Conservation (phyloP, 2,113 vertebrate genomes). For the Potamarius usumacintae region DNA sequence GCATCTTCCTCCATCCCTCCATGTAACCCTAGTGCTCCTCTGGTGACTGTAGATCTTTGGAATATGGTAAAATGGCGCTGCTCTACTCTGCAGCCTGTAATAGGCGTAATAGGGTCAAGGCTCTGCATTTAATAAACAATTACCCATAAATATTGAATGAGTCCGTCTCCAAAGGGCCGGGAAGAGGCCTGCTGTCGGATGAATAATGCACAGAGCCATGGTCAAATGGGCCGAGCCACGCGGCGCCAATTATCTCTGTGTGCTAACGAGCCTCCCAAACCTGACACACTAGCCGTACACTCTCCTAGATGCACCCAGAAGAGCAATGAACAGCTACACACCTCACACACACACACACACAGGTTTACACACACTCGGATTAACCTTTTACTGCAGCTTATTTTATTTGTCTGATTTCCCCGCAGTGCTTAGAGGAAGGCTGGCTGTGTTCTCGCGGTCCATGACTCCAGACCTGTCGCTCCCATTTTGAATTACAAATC, state of each 20-base stretch:
- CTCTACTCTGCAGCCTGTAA: constrained; percentile 64
- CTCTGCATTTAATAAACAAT: constrained; percentile 83
- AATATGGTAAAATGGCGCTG: constrained; percentile 63
- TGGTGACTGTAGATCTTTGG: constrained; percentile 65
- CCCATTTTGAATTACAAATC: constrained; percentile 91
- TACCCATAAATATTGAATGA: constrained; percentile 81
- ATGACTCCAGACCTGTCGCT: constrained; percentile 75
- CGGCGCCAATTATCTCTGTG: constrained; percentile 69
- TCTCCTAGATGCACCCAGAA: constrained; percentile 10
- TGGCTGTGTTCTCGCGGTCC: constrained; percentile 63
- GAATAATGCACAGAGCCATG: constrained; percentile 77
- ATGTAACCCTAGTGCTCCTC: constrained; percentile 45
- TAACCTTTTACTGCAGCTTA: constrained; percentile 51
- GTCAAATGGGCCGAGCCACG: constrained; percentile 65
- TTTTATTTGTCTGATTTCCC: constrained; percentile 59
- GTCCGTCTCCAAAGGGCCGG: constrained; percentile 69
- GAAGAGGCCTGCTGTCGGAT: constrained; percentile 66
- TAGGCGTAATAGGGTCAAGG: constrained; percentile 78
- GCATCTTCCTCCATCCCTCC: constrained; percentile 33
- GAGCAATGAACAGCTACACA: constrained; percentile 19
- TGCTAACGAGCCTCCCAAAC: constrained; percentile 68
- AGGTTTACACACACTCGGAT: constrained; percentile 37
- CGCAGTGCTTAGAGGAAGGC: constrained; percentile 37
- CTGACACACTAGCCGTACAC: constrained; percentile 41
- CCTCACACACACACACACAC: constrained; percentile 19